Base-by-base conservation (phyloP, 2,113 vertebrate genomes). In the Hepsetus odoe region DNA sequence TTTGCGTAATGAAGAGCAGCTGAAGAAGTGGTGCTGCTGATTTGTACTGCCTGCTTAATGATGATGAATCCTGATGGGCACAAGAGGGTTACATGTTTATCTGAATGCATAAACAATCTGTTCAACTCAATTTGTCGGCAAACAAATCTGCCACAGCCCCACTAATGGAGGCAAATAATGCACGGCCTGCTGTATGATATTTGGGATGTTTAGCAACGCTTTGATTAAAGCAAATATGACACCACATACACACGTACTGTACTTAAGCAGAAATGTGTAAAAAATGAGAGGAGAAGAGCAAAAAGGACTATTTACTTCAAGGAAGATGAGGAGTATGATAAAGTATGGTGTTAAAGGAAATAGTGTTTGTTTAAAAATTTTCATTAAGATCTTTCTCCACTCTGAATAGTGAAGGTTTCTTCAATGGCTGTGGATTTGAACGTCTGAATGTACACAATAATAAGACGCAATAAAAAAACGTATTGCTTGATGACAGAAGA, bases 11-110 rank as follows among this genome's bases (percentile, higher is more conserved):
- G 90, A 91, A 88, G 81, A 90, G 89, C 90, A 91, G 91, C 88
- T 90, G 89, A 92, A 85, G 86, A 85, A 87, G 86, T 84, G 87
- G 87, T 89, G 89, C 84, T 89, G 91, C 88, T 91, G 91, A 92
- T 92, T 89, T 90, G 89, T 90, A 90, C 88, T 90, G 68, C 90
- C 90, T 91, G 89, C 87, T 90, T 92, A 93, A 92, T 90, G 91
- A 92, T 92, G 92, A 92, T 92, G 90, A 91, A 89, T 90, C 90
- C 89, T 91, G 91, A 91, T 93, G 91, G 89, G 91, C 91, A 82
- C 87, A 87, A 84, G 87, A 89, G 95, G 88, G 87, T 68, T 85
- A 74, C 85, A 88, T 88, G 90, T 91, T 92, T 92, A 88, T 92
- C 89, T 87, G 88, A 88, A 89, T 89, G 91, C 90, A 91, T 91